A percentile compares a stretch with the other conserved stretches of the same genome.
Evolutionary conservation across 2,888 invertebrate genomes (phyloP).

Genomic region (Gastracanthus pulcherrimus): DNA sequence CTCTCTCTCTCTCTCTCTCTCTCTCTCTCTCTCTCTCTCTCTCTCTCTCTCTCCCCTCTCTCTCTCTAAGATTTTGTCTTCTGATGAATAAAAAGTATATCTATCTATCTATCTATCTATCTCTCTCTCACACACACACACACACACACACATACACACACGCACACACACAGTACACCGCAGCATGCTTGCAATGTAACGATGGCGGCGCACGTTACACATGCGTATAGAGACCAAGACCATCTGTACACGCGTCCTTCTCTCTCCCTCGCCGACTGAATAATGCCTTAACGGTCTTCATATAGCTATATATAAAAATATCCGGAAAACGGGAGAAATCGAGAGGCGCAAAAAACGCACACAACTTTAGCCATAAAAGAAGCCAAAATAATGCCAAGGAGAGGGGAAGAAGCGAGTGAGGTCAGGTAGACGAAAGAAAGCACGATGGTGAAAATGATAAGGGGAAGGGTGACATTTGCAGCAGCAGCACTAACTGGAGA

Average conservation of each 20-base stretch:
- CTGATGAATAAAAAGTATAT: no score
- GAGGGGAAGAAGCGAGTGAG: background rate
- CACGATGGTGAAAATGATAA: conserved; percentile 19
- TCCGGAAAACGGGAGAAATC: conserved; percentile 31
- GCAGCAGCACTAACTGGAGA: conserved; percentile 34
- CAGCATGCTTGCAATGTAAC: no score
- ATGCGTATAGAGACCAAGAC: background rate
- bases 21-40: no score
- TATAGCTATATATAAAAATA: conserved; percentile 7
- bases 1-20: no score
- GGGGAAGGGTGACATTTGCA: conserved; percentile 58
- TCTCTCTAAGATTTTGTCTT: conserved; percentile 28
- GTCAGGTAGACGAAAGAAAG: background rate
- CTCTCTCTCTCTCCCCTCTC: no score
- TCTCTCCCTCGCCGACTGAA: background rate
- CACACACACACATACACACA: no score
- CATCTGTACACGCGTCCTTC: conserved; percentile 17
- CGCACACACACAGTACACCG: no score
- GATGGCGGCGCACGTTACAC: background rate
- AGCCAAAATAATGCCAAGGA: conserved; percentile 17
- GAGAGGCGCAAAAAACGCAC: conserved; percentile 33
- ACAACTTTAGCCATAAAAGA: no score
- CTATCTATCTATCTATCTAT: no score
- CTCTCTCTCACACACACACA: no score
- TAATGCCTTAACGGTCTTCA: conserved; percentile 26